Evolutionary conservation across 1,140 invertebrate species (phyloP).

Genomic region (Elymnias hypermnestra): DNA sequence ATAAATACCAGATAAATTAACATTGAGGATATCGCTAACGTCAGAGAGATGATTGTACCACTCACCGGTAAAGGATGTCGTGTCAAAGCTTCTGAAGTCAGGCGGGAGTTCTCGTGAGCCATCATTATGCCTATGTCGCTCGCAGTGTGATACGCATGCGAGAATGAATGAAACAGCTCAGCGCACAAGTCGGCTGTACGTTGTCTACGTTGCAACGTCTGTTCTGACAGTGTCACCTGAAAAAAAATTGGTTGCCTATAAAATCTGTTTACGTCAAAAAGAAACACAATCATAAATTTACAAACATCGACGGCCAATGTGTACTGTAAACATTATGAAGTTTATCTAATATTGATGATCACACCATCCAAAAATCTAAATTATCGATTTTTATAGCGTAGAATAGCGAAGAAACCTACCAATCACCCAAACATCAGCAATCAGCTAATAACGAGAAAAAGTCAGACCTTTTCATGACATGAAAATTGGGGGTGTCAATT

Average conservation of each 20-base stretch:
- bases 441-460: too few relatives aligned
- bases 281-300: background rate
- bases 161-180: constrained; percentile 87
- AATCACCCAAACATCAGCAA: too few relatives aligned
- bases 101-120: constrained; percentile 23
- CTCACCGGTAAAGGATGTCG: constrained; percentile 30
- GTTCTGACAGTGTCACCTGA: constrained; percentile 19
- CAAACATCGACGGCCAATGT: background rate
- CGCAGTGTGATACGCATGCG: constrained; percentile 91
- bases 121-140: constrained; percentile 79
- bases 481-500: too few relatives aligned
- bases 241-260: background rate
- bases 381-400: too few relatives aligned
- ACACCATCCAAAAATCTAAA: too few relatives aligned
- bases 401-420: too few relatives aligned
- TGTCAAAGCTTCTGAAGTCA: constrained; percentile 34
- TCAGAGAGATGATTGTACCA: too few relatives aligned
- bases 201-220: constrained; percentile 75
- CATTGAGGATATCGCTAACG: too few relatives aligned
- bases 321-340: too few relatives aligned
- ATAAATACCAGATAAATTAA: too few relatives aligned
- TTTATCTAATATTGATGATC: too few relatives aligned
- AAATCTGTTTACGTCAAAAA: background rate
- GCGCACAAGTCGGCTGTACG: constrained; percentile 83
- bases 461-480: too few relatives aligned